A percentile compares a stretch with the other conserved stretches of the same genome.
Evolutionary conservation across 2,888 invertebrate genomes (phyloP).

Genomic region (Cheilosia soror): DNA sequence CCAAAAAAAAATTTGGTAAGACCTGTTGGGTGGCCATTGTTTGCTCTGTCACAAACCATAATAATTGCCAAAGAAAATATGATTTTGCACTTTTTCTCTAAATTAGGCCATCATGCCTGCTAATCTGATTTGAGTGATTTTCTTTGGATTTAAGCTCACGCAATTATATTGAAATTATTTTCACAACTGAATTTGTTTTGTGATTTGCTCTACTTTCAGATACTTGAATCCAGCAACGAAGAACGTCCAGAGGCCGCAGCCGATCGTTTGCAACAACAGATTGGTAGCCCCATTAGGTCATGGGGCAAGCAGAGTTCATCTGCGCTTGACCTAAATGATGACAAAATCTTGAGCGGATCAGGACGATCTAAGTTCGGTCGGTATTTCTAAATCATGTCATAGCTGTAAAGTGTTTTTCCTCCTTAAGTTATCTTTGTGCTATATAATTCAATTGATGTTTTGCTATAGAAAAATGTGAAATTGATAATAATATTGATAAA

Average conservation of each 20-base stretch:
- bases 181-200: neutral
- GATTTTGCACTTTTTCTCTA: conserved; percentile 21
- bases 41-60: conserved; percentile 5
- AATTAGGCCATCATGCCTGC: conserved; percentile 10
- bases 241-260: conserved; percentile 77
- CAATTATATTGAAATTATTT: neutral
- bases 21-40: conserved; percentile 8
- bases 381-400: conserved; percentile 42
- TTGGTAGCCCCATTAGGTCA: conserved; percentile 62
- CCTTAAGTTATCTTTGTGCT: conserved; percentile 62
- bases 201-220: conserved; percentile 78
- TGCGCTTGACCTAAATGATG: conserved; percentile 76
- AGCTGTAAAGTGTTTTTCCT: conserved; percentile 19
- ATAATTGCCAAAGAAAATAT: conserved; percentile 32
- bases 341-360: conserved; percentile 59
- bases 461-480: conserved; percentile 67
- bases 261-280: conserved; percentile 69
- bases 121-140: conserved; percentile 11
- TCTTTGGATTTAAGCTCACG: neutral
- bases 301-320: conserved; percentile 78
- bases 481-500: conserved; percentile 74
- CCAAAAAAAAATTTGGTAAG: conserved; percentile 45
- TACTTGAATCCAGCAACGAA: conserved; percentile 83
- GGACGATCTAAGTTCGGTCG: conserved; percentile 71
- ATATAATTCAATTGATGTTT: conserved; percentile 61